Percentiles rank a stretch among this genome's conserved stretches.
Evolutionary conservation across 37 sponge, comb jelly and placozoan species (phyloP).

Genomic region (Corticium candelabrum): DNA sequence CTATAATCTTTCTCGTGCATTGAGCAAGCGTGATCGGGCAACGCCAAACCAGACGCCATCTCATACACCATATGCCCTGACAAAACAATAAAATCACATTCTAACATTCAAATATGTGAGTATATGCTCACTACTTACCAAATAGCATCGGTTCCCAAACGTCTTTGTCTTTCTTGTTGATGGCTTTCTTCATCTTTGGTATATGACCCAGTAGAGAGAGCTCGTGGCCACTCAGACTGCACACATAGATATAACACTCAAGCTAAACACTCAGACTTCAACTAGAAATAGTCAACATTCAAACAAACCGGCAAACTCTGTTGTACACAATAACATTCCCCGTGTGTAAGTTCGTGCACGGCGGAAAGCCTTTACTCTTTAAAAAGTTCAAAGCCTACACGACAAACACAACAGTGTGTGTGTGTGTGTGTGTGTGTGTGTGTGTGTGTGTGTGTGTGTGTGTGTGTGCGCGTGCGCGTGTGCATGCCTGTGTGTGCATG

Average conservation of each 20-base stretch:
- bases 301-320: background rate
- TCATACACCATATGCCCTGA: background rate
- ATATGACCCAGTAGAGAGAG: background rate
- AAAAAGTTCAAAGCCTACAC: background rate
- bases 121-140: background rate
- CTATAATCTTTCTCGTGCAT: background rate
- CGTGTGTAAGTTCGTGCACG: background rate
- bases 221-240: background rate
- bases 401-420: background rate
- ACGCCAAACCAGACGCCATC: background rate
- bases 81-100: no score
- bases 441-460: background rate
- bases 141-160: background rate
- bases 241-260: background rate
- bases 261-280: background rate
- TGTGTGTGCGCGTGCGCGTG: background rate
- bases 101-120: no score
- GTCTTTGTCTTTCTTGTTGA: background rate
- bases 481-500: background rate
- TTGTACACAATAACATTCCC: background rate
- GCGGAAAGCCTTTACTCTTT: background rate
- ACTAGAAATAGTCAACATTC: background rate
- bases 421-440: background rate
- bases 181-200: background rate
- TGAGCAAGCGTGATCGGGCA: background rate